Evolutionary conservation across 2,797 vertebrate genomes (phyloP).

Genomic region (Falco rusticolus): DNA sequence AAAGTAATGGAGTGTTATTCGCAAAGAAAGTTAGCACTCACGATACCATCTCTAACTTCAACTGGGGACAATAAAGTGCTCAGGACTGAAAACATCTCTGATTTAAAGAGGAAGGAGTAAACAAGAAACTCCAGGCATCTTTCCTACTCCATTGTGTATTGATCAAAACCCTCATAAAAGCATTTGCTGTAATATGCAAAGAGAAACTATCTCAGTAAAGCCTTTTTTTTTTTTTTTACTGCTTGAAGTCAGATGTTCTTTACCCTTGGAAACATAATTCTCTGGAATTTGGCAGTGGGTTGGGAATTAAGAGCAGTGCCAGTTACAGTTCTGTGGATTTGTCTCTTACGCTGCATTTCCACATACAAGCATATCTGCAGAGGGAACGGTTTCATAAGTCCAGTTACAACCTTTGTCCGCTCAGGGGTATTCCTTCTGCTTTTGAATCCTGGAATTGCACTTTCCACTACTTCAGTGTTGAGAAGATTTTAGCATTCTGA

Average conservation of each 20-base stretch:
- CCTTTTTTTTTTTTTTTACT: neutral
- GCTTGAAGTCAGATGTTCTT: slow-evolving; percentile 17
- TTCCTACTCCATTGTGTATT: neutral
- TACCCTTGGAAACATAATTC: slow-evolving; percentile 33
- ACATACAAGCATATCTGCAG: accelerated
- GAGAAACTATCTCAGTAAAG: neutral
- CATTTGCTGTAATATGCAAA: neutral
- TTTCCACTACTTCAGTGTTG: neutral
- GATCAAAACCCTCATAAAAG: neutral
- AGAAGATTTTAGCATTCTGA: neutral
- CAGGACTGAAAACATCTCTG: neutral
- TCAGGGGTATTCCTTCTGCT: neutral
- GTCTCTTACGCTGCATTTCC: neutral
- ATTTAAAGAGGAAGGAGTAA: neutral
- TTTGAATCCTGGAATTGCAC: neutral
- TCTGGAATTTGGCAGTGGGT: slow-evolving; percentile 37
- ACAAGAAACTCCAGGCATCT: neutral
- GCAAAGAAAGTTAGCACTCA: neutral
- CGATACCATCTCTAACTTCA: neutral
- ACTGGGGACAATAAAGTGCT: neutral
- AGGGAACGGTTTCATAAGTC: neutral
- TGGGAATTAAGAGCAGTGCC: neutral
- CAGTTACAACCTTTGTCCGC: neutral
- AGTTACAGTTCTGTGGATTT: neutral
- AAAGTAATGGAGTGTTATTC: neutral